Base-by-base conservation (phyloP, 2,113 vertebrate genomes). In the Psettodes erumei region DNA sequence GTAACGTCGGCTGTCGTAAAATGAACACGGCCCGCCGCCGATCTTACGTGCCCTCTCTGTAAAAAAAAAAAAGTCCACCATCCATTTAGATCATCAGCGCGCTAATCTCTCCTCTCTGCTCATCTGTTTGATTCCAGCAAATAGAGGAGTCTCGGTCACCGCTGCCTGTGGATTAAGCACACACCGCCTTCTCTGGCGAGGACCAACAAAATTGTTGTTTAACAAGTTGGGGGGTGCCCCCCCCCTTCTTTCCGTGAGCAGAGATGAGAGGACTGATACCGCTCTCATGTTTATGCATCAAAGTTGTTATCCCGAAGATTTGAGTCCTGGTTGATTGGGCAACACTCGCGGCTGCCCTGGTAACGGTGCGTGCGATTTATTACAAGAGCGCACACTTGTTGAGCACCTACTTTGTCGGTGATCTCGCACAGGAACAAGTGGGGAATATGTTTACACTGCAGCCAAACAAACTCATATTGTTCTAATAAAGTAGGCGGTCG, bases 81-180 rank as follows among this genome's bases (percentile, higher is more conserved):
- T 66, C 48, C 74, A 75, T 67, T 75, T 61, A 69, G 60, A 75
- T 70, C 53, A 81, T 74, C 68, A 40, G 40, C 18, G 5, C 43
- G 23, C 32, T 54, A 71, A 82, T 79, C 75, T 68, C 35, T 10
- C 47, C 21, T 32, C 66, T 38, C 48, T 59, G 28, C 66, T 67
- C 55, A 56, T 67, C 70, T 53, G 65, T 65, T 51, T 77, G 65
- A 58, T 37, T 51, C 38, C 11, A 27, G 61, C 42, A 50, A 45
- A 47, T 8, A 51, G 25, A 69, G 6, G 45, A 59, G 73, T 65
- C 51, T 27, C 42, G 48, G 61, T 72, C 51, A 72, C 60, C 37
- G 61, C 66, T 27, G 33, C 6, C 30, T 51, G 13, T 51, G 63
- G 67, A 79, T 79, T 76, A 54, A 59, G 2, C 21, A 32, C 43